A percentile compares a stretch with the other conserved stretches of the same genome.
Conservation (phyloP, 2,797 vertebrate species). For the Alca torda region DNA sequence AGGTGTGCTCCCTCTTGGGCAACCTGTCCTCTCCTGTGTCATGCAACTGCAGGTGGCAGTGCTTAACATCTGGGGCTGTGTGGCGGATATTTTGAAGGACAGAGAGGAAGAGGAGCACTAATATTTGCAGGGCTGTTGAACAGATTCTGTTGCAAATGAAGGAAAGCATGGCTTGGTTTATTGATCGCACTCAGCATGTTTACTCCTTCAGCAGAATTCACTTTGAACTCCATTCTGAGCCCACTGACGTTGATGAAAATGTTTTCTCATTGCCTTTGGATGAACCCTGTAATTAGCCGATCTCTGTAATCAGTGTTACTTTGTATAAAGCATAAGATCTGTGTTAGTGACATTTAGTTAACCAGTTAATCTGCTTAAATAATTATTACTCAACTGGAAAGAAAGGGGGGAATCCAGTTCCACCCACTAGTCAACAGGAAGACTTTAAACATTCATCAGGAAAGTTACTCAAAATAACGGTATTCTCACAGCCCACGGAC, state of each 20-base stretch:
- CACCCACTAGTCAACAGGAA: neutral
- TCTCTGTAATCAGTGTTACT: neutral
- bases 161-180: neutral
- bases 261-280: neutral
- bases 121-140: neutral
- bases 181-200: neutral
- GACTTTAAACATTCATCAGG: neutral
- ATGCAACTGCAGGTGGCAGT: neutral
- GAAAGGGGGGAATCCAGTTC: neutral
- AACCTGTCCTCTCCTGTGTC: neutral
- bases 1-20: neutral
- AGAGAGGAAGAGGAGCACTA: neutral
- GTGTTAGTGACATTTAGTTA: neutral
- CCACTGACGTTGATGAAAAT: neutral
- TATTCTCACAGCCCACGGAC: neutral
- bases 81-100: neutral
- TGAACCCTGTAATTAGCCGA: neutral
- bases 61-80: neutral
- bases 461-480: neutral
- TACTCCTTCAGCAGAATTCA: neutral
- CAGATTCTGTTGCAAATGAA: neutral
- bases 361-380: slow-evolving; percentile 19
- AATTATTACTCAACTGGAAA: neutral
- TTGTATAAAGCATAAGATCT: neutral
- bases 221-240: neutral